phyloP scores from a whole-genome alignment of 2,113 vertebrate species.

The Dromas ardeola region DNA sequence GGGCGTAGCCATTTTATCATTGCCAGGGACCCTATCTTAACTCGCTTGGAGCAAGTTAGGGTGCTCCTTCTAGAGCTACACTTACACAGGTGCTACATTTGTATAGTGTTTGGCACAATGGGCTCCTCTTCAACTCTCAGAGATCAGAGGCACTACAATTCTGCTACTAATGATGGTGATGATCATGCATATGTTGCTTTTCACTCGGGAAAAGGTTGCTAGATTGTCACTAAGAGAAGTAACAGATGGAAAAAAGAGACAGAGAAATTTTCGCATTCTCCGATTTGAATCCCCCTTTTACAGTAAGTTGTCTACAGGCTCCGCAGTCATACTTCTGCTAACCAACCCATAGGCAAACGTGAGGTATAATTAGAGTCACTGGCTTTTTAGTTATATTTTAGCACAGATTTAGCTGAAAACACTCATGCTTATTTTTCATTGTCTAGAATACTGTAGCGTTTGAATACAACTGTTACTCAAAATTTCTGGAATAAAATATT shows the following conservation, averaged over 20 bases:
- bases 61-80: neutral
- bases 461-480: neutral
- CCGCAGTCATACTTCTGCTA: neutral
- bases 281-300: neutral
- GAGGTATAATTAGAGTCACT: neutral
- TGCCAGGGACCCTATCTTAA: neutral
- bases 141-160: neutral
- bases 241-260: neutral
- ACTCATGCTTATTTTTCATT: neutral
- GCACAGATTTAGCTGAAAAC: neutral
- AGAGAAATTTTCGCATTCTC: neutral
- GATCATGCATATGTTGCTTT: neutral
- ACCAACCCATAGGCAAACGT: neutral
- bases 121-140: neutral
- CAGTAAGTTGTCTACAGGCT: neutral
- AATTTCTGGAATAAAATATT: neutral
- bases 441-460: neutral
- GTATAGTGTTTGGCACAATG: neutral
- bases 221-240: neutral
- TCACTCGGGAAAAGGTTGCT: neutral
- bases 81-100: neutral
- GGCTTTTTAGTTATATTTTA: neutral
- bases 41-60: neutral
- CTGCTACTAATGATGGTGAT: neutral
- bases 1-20: neutral